Base-by-base conservation (phyloP, 2,113 vertebrate species). In the Saccopteryx leptura region DNA sequence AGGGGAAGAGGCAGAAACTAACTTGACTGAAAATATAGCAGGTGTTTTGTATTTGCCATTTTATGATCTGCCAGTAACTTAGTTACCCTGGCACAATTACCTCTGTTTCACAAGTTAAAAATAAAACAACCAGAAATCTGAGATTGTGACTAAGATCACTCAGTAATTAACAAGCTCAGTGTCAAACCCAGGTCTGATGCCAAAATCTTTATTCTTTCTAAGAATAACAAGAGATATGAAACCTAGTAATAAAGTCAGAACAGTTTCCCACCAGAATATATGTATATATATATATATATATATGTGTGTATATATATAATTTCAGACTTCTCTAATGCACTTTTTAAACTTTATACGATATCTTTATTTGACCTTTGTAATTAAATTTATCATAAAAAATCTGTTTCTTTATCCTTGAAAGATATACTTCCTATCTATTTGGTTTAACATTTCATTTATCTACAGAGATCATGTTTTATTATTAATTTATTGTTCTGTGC, bases 341-440 rank as follows among this genome's bases (percentile, higher is more conserved):
- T 60, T 11, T 91, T 82, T 96, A 76, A 61, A 90, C 54, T 76
- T 68, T 91, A 33, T 87, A 39, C 74, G 31, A 46, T 86, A 65
- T 12, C 5, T 85, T 75, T 63, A 48, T 89, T 11, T 85, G 1
- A 65, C 11, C 26, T 89, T 91, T 74, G 58, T 68, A 79, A 69
- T 54, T 80, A 23, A 68, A 79, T 92, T 50, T 26, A 82, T 71
- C 7, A 68, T n/a, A 18, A 68, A 21, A 60, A 63, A 82, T 28
- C 23, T 39, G 61, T 92, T 63, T 63, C n/a, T 7, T 88, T 91
- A 31, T 69, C 18, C 26, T 15, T 82, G 23, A 82, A 81, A 91
- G 28, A 9, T 33, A 9, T 56, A 13, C 50, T 83, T 5, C 39
- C 8, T 28, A 9, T 24, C 26, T 84, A 17, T 23, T 52, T 46